Conservation (phyloP, 2,797 vertebrate species). For the Oryzias dopingdopingensis region DNA sequence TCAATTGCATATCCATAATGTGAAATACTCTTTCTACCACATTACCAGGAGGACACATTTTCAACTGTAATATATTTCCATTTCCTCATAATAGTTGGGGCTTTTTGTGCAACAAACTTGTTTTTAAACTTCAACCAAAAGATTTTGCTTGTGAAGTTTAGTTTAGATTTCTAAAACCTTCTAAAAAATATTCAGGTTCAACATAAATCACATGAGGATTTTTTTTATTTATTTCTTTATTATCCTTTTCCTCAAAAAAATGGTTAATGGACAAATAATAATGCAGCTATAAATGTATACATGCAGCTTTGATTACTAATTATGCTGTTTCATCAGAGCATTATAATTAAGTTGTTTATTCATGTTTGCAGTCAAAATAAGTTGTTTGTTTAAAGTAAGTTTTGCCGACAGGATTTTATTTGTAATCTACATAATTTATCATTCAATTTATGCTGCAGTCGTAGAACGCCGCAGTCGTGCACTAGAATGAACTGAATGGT, state of each 20-base stretch:
- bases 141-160: no score
- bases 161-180: no score
- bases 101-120: no score
- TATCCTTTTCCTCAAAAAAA: slow-evolving; percentile 33
- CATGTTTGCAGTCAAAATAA: slow-evolving; percentile 74
- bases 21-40: no score
- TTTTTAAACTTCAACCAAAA: no score
- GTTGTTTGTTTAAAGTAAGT: slow-evolving; percentile 76
- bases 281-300: slow-evolving; percentile 46
- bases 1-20: no score
- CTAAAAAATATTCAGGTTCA: slow-evolving; percentile 10
- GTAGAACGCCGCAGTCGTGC: slow-evolving; percentile 33
- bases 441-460: slow-evolving; percentile 38
- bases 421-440: slow-evolving; percentile 73
- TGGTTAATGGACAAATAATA: slow-evolving; percentile 28
- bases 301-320: slow-evolving; percentile 72
- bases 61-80: no score
- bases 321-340: slow-evolving; percentile 69
- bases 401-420: slow-evolving; percentile 70
- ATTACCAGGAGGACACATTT: no score
- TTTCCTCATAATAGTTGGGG: no score
- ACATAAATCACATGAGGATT: slow-evolving; percentile 33
- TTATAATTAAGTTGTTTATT: slow-evolving; percentile 73
- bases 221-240: slow-evolving; percentile 54
- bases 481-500: slow-evolving; percentile 42